Evolutionary conservation across 2,888 invertebrate genomes (phyloP).

Genomic region (Orthonevra nobilis): DNA sequence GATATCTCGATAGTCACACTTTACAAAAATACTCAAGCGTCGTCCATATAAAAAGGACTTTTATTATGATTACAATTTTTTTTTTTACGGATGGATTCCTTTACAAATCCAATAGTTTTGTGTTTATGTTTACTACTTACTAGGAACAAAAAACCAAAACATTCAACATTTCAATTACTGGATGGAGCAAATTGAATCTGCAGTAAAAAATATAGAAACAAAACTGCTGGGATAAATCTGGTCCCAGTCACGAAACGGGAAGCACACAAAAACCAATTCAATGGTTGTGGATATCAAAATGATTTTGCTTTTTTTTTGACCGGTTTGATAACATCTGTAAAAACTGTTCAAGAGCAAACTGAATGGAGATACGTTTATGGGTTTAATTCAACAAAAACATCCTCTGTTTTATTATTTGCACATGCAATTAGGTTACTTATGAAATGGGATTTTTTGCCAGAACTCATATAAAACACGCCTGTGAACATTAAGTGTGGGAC

Average conservation of each 20-base stretch:
- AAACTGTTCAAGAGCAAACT: slow-evolving; percentile 6
- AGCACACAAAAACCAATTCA: slow-evolving; percentile 7
- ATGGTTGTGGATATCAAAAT: slow-evolving; percentile 1
- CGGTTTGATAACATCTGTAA: not conserved
- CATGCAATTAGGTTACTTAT: slow-evolving; percentile 3
- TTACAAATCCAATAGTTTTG: not conserved
- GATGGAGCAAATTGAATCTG: slow-evolving; percentile 21
- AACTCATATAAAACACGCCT: too few species aligned
- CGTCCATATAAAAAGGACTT: not conserved
- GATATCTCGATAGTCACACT: not conserved
- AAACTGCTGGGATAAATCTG: too few species aligned
- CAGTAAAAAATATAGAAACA: not conserved
- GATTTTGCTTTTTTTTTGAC: not conserved
- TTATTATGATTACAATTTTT: too few species aligned
- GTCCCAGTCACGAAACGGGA: not conserved
- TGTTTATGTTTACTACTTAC: too few species aligned
- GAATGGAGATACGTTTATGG: slow-evolving; percentile 26
- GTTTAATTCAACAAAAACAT: slow-evolving; percentile 36
- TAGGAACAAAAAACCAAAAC: too few species aligned
- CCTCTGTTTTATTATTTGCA: slow-evolving; percentile 5
- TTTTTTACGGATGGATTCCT: slow-evolving; percentile 2
- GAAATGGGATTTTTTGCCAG: too few species aligned
- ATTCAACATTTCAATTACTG: slow-evolving; percentile 47
- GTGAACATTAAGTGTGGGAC: too few species aligned
- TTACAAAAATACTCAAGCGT: too few species aligned